Conservation (phyloP, 2,113 vertebrate genomes). For the Macquaria ambigua region DNA sequence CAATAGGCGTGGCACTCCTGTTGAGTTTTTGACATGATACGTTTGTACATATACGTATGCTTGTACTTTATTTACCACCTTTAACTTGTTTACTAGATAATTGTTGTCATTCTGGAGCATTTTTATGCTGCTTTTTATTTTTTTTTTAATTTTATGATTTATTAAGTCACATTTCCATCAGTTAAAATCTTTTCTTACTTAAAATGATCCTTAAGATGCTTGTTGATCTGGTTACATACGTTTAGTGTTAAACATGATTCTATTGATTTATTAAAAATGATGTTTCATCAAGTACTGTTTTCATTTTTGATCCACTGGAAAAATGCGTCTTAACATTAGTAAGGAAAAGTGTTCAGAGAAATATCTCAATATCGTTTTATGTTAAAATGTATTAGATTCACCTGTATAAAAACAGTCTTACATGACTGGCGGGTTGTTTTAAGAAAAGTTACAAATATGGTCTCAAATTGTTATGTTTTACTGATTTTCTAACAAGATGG, state of each 20-base stretch:
- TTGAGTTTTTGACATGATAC: constrained; percentile 8
- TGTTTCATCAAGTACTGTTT: neutral
- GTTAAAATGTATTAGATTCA: neutral
- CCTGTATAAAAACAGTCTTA: neutral
- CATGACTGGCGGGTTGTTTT: neutral
- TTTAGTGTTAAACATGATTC: neutral
- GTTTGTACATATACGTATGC: neutral
- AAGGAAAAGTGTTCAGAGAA: neutral
- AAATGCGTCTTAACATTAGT: neutral
- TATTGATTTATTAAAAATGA: neutral
- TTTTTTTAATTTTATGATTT: neutral
- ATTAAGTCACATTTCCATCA: neutral
- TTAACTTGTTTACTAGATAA: neutral
- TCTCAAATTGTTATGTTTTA: neutral
- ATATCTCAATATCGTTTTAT: neutral
- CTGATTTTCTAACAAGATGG: neutral
- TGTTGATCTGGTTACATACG: neutral
- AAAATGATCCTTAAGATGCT: neutral
- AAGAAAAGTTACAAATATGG: neutral
- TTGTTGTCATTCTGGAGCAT: neutral
- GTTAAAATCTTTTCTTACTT: neutral
- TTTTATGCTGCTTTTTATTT: neutral
- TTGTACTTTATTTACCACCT: neutral
- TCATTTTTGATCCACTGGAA: neutral
- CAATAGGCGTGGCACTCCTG: constrained; percentile 40